A percentile compares a stretch with the other conserved stretches of the same genome.
phyloP scores from a whole-genome alignment of 1,140 invertebrate species.

The Drosophila sturtevanti region DNA sequence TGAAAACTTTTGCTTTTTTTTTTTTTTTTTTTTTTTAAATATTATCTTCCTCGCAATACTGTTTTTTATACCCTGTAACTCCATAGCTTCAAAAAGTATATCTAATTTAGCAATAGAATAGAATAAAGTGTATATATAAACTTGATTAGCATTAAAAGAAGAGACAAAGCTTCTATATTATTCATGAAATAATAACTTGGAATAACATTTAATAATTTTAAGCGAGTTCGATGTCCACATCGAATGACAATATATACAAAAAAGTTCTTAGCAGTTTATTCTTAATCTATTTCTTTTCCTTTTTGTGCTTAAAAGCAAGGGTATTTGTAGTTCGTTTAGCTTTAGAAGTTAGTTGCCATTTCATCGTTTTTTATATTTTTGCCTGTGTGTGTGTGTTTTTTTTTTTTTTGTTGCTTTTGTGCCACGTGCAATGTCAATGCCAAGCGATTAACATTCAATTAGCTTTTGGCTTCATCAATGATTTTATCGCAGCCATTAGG shows the following conservation, averaged over 20 bases:
- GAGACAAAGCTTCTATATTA: no score
- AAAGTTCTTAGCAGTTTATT: no score
- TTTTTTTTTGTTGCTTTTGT: conserved; percentile 12
- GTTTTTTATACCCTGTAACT: conserved; percentile 8
- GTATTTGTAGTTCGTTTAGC: neutral
- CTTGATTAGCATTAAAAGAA: no score
- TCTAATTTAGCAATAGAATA: neutral
- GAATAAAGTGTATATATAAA: no score
- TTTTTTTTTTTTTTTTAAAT: neutral
- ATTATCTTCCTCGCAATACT: conserved; percentile 13
- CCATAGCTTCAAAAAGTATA: neutral
- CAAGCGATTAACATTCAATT: conserved; percentile 82
- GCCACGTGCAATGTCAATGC: conserved; percentile 77
- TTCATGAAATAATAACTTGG: no score
- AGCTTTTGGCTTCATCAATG: conserved; percentile 80
- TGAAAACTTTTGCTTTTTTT: conserved; percentile 19
- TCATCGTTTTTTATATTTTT: neutral
- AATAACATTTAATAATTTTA: no score
- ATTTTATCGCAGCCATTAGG: conserved; percentile 78
- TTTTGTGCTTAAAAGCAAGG: neutral
- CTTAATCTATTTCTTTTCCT: no score
- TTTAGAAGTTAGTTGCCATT: neutral
- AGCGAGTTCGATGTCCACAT: no score
- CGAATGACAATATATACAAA: no score
- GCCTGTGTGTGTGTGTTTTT: neutral